A percentile compares a stretch with the other conserved stretches of the same genome.
Conservation (phyloP, 2,797 vertebrate genomes). For the Meriones psammophilus region DNA sequence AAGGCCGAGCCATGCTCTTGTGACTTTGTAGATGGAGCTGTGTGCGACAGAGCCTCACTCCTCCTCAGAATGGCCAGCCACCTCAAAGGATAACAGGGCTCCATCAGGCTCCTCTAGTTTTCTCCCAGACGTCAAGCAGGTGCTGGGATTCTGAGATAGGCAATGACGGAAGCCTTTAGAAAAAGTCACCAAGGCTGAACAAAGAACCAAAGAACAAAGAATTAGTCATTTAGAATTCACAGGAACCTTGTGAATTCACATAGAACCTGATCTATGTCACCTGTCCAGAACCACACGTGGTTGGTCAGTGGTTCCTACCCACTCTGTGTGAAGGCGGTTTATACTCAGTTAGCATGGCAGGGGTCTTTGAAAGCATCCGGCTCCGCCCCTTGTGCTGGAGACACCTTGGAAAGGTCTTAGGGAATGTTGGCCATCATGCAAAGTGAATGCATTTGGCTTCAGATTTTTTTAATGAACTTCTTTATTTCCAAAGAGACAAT, state of each 20-base stretch:
- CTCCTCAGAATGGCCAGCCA: neutral
- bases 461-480: neutral
- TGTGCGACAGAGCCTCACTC: neutral
- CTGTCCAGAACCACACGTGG: neutral
- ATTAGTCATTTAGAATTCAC: conserved; percentile 15
- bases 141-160: neutral
- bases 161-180: neutral
- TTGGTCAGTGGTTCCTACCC: neutral
- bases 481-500: neutral
- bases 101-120: neutral
- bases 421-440: neutral
- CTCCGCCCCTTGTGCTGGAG: neutral
- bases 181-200: neutral
- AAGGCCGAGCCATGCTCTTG: neutral
- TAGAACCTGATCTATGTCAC: neutral
- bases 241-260: neutral
- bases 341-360: neutral
- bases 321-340: neutral
- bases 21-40: neutral
- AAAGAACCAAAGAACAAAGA: neutral
- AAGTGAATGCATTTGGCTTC: neutral
- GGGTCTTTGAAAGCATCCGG: neutral
- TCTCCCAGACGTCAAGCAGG: neutral
- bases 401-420: neutral
- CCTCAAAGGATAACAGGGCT: neutral